Evolutionary conservation across 2,888 invertebrate genomes (phyloP), one percentile per base, ranked within the genome.

Genomic region (Autographa pulchrina): DNA sequence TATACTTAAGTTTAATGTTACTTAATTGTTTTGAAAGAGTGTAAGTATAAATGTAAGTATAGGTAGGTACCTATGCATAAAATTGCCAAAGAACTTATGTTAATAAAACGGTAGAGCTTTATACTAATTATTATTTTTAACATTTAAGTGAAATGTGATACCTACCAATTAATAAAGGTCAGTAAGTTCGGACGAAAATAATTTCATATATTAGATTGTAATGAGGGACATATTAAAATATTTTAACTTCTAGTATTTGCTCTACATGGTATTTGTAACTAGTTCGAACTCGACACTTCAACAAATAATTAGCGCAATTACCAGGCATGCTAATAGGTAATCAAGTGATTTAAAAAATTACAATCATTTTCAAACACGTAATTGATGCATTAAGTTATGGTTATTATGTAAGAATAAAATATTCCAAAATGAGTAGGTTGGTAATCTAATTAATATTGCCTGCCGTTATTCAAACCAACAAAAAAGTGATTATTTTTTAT

Each of bases 341-440:
- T 74, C 66, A 72, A 71, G 70, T 69, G 18, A 72, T 83, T 80
- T 61, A 65, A 74, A 78, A 78, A 77, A 70, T 77, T 69, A 70
- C 65, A 16, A 61, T 52, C 25, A 64, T 73, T 73, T 74, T 64
- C 56, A 62, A 69, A 59, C 65, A 48, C 63, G 65, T 79, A 72
- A 74, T 71, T 78, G 52, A 59, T 63, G n/a, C 48, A 48, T 65
- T 52, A 62, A 65, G 68, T 69, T 65, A 43, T 16, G n/a, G n/a
- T 9, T 68, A 81, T 75, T 81, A 52, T 52, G 68, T 58, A 62
- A 73, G 64, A 75, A 75, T 64, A 43, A 63, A 61, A 71, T 71
- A 69, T 67, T 70, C 20, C 54, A 25, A 25, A 56, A 56, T 25
- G 8, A 48, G n/a, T 8, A 7, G n/a, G 7, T 56, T 25, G 20